Conservation (phyloP, 2,797 vertebrate species). For the Neomorphus geoffroyi region DNA sequence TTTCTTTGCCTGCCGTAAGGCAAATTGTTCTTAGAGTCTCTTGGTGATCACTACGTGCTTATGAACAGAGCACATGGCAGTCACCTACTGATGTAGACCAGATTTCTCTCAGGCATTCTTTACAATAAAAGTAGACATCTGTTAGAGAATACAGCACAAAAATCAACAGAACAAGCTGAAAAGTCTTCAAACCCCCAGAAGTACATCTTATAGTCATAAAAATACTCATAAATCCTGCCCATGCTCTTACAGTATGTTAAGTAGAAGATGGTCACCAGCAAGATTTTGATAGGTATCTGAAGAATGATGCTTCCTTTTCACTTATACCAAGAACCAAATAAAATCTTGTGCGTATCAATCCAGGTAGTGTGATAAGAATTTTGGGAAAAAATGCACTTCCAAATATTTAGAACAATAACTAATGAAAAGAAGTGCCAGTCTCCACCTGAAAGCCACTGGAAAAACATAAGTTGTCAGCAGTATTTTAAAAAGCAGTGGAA, state of each 20-base stretch:
- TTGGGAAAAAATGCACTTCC: background rate
- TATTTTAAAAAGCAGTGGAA: background rate
- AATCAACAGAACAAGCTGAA: background rate
- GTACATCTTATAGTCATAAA: background rate
- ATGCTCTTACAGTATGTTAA: background rate
- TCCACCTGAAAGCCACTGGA: background rate
- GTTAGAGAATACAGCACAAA: background rate
- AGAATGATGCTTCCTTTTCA: background rate
- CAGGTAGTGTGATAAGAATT: background rate
- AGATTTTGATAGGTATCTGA: background rate
- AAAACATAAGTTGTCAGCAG: background rate
- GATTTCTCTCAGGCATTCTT: background rate
- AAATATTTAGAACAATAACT: background rate
- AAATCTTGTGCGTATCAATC: background rate
- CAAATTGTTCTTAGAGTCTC: background rate
- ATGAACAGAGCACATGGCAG: background rate
- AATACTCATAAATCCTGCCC: background rate
- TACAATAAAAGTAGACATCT: background rate
- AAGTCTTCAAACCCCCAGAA: background rate
- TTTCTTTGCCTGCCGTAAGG: background rate
- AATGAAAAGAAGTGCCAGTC: background rate
- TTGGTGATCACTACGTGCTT: background rate
- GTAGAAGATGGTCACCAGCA: background rate
- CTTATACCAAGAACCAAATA: background rate
- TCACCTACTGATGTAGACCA: background rate